These are phyloP conservation scores for Okamejei kenojei DNA, from an alignment of 2,797 vertebrate genomes.

Conservation along the genomic window DNA sequence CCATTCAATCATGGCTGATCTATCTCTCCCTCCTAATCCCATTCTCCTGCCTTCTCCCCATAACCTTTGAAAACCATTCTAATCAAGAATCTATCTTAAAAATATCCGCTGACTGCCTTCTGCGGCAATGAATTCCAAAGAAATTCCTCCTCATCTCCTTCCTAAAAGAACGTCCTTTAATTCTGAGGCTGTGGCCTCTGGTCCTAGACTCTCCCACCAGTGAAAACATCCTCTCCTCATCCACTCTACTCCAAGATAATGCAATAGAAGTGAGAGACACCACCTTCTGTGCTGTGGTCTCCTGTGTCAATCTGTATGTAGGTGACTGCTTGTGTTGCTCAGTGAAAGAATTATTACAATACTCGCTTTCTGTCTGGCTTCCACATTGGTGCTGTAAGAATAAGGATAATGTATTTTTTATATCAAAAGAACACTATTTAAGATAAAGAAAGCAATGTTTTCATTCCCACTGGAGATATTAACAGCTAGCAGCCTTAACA, in stretches of 20 bases:
- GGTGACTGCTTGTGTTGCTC: neutral
- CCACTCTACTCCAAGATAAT: neutral
- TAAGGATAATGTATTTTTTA: neutral
- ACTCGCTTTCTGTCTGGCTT: neutral
- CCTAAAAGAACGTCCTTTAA: no score
- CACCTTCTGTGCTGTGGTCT: neutral
- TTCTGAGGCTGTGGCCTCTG: no score
- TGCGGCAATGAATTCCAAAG: no score
- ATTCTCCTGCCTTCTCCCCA: no score
- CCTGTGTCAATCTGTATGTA: neutral
- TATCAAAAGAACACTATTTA: slow-evolving; percentile 1
- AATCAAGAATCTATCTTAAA: no score
- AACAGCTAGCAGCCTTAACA: slow-evolving; percentile 10
- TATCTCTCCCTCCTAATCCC: no score
- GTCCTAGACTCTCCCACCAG: no score
- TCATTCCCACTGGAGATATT: neutral
- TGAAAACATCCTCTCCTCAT: no score
- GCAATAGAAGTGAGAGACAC: neutral
- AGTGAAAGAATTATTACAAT: slow-evolving; percentile 2
- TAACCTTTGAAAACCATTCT: no score
- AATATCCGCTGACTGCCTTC: no score
- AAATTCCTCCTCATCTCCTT: no score
- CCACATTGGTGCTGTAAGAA: neutral
- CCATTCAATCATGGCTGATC: no score
- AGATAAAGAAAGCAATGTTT: slow-evolving; percentile 26